Conservation (phyloP, 92 coral and sea anemone species). For the Scolanthus callimorphus region DNA sequence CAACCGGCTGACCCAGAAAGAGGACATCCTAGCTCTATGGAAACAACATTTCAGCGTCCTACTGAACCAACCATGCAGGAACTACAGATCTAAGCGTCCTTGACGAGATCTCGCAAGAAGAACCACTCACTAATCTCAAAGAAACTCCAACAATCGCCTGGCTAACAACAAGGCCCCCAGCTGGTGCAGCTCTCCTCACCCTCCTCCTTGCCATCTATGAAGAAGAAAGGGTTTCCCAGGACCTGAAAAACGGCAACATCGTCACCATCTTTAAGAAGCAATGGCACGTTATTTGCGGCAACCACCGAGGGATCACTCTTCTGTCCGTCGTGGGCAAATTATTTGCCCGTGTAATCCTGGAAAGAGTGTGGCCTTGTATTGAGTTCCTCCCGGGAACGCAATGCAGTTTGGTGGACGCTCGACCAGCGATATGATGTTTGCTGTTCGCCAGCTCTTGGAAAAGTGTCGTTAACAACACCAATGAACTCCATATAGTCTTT, state of each 20-base stretch:
- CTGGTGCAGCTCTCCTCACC: neutral
- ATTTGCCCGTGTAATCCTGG: no score
- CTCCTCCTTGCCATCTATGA: slow-evolving; percentile 5
- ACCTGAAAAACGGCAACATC: slow-evolving; percentile 27
- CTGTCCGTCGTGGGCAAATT: slow-evolving; percentile 8
- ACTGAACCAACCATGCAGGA: slow-evolving; percentile 13
- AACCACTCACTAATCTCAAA: no score
- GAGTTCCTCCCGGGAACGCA: no score
- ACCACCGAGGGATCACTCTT: slow-evolving; percentile 11
- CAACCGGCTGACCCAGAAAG: neutral
- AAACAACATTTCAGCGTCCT: slow-evolving; percentile 11
- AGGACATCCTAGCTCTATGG: slow-evolving; percentile 5
- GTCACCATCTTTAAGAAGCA: slow-evolving; percentile 30
- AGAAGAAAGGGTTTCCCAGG: slow-evolving; percentile 14
- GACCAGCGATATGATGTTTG: no score
- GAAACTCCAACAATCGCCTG: no score
- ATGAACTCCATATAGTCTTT: no score
- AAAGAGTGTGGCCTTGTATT: no score
- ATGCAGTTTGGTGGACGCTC: no score
- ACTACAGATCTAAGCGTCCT: neutral
- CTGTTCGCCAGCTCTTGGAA: no score
- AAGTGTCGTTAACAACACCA: no score
- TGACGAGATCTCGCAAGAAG: no score
- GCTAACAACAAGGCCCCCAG: neutral
- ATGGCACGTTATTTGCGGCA: slow-evolving; percentile 14